A percentile compares a stretch with the other conserved stretches of the same genome.
phyloP scores from a whole-genome alignment of 2,797 vertebrate species.

The Strix occidentalis region DNA sequence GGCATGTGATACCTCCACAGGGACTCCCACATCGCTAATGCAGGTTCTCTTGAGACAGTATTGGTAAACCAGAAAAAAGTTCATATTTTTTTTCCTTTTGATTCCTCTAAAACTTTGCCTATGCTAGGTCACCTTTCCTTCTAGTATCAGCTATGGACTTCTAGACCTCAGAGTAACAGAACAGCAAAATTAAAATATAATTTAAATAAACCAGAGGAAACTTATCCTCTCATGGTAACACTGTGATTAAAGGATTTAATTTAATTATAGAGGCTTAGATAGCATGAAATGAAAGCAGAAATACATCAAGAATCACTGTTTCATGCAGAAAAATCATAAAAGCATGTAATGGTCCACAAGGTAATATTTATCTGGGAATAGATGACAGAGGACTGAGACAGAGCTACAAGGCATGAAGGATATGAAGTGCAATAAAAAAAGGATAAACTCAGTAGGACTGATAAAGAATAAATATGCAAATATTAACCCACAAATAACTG shows the following conservation, averaged over 20 bases:
- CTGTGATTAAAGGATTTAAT: conserved; percentile 30
- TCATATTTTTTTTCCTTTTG: not conserved
- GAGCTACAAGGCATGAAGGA: conserved; percentile 22
- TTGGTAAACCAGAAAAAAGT: not conserved
- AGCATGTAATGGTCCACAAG: conserved; percentile 26
- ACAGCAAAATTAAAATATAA: not conserved
- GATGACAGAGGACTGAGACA: conserved; percentile 22
- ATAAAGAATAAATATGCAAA: conserved; percentile 5
- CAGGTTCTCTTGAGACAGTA: not conserved
- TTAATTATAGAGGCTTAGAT: conserved; percentile 28
- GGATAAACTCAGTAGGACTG: not conserved
- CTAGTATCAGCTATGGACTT: not conserved
- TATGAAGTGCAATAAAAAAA: conserved; percentile 28
- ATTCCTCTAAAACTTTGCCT: not conserved
- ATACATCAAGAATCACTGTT: conserved; percentile 36
- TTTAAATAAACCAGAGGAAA: conserved; percentile 30
- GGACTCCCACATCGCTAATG: not conserved
- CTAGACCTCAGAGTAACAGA: not conserved
- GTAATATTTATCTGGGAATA: conserved; percentile 31
- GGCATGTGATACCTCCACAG: not conserved
- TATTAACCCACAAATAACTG: not conserved
- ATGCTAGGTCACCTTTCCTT: not conserved
- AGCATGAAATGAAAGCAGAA: conserved; percentile 54
- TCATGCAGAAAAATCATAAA: conserved; percentile 33
- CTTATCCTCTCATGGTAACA: not conserved